phyloP scores from a whole-genome alignment of 2,888 invertebrate genomes.

The Caenorhabditis wallacei region DNA sequence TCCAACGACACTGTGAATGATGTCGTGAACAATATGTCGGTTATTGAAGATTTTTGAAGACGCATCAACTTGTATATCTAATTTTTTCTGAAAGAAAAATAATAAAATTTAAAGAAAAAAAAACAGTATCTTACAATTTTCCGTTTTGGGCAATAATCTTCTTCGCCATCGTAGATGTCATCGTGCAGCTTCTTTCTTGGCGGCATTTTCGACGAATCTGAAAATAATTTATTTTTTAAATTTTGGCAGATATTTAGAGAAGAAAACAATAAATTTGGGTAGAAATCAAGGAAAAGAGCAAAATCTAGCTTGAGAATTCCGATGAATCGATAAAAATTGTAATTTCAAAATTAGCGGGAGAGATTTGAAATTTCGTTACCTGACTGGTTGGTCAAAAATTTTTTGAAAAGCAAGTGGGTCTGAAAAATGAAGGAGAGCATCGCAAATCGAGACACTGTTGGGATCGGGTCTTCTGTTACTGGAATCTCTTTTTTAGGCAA shows the following conservation, averaged over 20 bases:
- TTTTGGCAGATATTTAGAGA: neutral
- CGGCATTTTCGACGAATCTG: slow-evolving; percentile 37
- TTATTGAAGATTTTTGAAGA: slow-evolving; percentile 39
- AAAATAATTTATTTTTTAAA: neutral
- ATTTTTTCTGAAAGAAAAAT: slow-evolving; percentile 39
- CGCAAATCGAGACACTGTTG: too few species aligned
- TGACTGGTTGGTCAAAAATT: neutral
- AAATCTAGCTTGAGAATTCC: neutral
- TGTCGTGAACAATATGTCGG: slow-evolving; percentile 16
- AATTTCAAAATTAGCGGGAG: too few species aligned
- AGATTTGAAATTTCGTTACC: neutral
- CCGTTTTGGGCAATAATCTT: slow-evolving; percentile 41
- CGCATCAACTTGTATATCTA: slow-evolving; percentile 16
- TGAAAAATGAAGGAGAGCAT: too few species aligned
- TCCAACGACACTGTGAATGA: slow-evolving; percentile 19
- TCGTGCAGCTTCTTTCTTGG: slow-evolving; percentile 58
- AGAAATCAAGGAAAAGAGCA: neutral
- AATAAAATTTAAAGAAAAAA: neutral
- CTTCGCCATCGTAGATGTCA: slow-evolving; percentile 43
- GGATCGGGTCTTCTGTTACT: too few species aligned
- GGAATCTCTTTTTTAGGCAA: too few species aligned
- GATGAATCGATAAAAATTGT: too few species aligned
- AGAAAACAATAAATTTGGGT: neutral
- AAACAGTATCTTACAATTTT: slow-evolving; percentile 36
- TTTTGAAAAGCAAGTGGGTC: too few species aligned